Evolutionary conservation across 1,140 invertebrate species (phyloP), one percentile per base, ranked within the genome.

Genomic region (Batillaria attramentaria): DNA sequence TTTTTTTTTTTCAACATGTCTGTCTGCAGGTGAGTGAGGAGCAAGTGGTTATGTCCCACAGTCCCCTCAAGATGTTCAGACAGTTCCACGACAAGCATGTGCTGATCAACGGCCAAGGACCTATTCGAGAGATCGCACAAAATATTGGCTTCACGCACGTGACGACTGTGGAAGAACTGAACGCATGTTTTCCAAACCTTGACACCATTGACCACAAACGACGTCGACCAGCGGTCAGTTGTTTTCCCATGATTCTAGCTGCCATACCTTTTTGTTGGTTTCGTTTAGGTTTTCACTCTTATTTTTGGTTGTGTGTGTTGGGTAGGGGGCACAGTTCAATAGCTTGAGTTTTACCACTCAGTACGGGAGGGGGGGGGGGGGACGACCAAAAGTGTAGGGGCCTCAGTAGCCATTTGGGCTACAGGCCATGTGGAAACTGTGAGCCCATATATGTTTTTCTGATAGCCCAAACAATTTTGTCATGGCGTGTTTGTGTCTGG

Each of bases 21-120:
- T n/a, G n/a, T 46, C 79, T 85, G 10, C 77, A 93, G 92, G 87
- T 93, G n/a, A 79, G 86, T 3, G 92, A 93, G 82, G 93, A 94
- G 3, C 94, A 95, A 87, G 94, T 95, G 3, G 91, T 95, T 0
- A 93, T 95, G 93, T 94, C 94, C 2, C 94, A 95, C 86, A 94
- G 94, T 78, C 95, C 95, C 0, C 87, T 95, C 16, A 91, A 91
- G 87, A 92, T 94, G 89, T 94, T 95, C 79, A 87, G 84, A 16
- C 89, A 93, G 76, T 94, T 93, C 87, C 93, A 95, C 81, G 88
- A 94, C 80, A 94, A 94, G 84, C 92, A 93, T 82, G 92, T 94
- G 10, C 87, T 95, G 0, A 93, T 95, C 68, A 94, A 93, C 31
- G 95, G 95, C n/a, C 95, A 95, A 87, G 94, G 94, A 20, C 93